These are phyloP conservation scores for Oithona nana DNA, from an alignment of 2,888 invertebrate genomes.

Conservation along the genomic window DNA sequence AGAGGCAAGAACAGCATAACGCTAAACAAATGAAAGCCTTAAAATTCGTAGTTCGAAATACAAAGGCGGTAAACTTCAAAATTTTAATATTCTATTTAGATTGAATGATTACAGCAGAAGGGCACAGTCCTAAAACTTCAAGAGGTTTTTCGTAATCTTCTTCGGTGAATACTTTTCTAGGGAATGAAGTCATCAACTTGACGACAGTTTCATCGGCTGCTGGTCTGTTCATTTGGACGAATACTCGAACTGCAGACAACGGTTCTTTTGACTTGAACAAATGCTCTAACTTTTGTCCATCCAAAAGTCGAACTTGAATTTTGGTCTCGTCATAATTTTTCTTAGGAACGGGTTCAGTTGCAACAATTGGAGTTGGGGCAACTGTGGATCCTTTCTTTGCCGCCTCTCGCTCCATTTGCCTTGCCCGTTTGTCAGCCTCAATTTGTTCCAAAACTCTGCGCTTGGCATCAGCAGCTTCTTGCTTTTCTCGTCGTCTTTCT, in stretches of 20 bases:
- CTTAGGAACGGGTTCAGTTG: slow-evolving; percentile 23
- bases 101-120: slow-evolving; percentile 66
- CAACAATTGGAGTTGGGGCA: slow-evolving; percentile 28
- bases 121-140: slow-evolving; percentile 59
- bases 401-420: slow-evolving; percentile 36
- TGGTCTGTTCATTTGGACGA: slow-evolving; percentile 60
- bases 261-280: slow-evolving; percentile 68
- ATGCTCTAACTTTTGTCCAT: slow-evolving; percentile 50
- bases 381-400: neutral
- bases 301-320: slow-evolving; percentile 43
- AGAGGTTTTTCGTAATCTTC: slow-evolving; percentile 79
- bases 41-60: no score
- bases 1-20: no score
- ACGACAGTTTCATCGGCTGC: slow-evolving; percentile 44
- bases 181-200: slow-evolving; percentile 75
- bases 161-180: slow-evolving; percentile 59
- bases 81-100: no score
- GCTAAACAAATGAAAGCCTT: no score
- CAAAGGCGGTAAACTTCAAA: no score
- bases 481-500: slow-evolving; percentile 63
- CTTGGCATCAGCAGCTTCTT: slow-evolving; percentile 64
- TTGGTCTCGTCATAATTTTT: slow-evolving; percentile 21
- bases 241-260: slow-evolving; percentile 71
- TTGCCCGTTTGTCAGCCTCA: slow-evolving; percentile 68
- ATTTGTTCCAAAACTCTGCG: slow-evolving; percentile 73